Percentiles rank a stretch among this genome's conserved stretches.
These are phyloP conservation scores for Cichladusa arquata DNA, from an alignment of 2,113 vertebrate species.

Conservation along the genomic window DNA sequence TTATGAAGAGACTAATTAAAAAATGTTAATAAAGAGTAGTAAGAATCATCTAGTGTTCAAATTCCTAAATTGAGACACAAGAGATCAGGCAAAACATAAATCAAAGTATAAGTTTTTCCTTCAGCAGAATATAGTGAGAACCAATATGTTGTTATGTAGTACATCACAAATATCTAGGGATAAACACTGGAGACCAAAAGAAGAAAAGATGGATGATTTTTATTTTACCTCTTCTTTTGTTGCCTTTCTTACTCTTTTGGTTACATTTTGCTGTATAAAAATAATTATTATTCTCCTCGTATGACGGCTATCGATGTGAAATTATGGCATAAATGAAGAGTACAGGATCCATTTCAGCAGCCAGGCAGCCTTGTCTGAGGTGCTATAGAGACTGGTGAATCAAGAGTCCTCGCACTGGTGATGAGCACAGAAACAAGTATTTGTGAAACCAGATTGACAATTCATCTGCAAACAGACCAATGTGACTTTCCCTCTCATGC, in stretches of 20 bases:
- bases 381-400: background rate
- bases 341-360: constrained; percentile 3
- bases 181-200: constrained; percentile 3
- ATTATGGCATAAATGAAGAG: background rate
- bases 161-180: background rate
- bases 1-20: background rate
- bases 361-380: background rate
- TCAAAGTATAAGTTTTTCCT: background rate
- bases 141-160: background rate
- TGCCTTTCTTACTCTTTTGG: background rate
- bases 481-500: background rate
- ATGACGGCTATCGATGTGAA: background rate
- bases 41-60: background rate
- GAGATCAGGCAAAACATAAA: constrained; percentile 4
- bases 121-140: background rate
- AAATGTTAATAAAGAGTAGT: background rate
- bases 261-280: constrained; percentile 7
- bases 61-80: background rate
- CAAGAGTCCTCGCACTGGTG: background rate
- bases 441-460: constrained; percentile 14
- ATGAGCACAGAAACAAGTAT: background rate
- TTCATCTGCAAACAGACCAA: background rate
- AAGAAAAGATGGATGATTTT: constrained; percentile 13
- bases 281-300: background rate
- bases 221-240: constrained; percentile 16